A percentile compares a stretch with the other conserved stretches of the same genome.
phyloP scores from a whole-genome alignment of 2,888 invertebrate genomes.

The Phengaris arion region DNA sequence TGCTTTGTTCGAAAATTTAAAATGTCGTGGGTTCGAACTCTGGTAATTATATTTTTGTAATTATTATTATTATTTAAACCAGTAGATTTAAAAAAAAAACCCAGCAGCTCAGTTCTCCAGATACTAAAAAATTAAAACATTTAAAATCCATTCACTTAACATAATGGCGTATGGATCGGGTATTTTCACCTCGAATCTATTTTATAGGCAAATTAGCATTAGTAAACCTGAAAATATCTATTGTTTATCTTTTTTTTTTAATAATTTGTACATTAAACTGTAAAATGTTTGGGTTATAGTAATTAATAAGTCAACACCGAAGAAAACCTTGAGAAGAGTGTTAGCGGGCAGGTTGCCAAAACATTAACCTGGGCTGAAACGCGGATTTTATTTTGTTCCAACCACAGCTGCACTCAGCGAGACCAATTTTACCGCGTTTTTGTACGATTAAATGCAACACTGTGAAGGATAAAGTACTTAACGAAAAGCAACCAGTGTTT shows the following conservation, averaged over 20 bases:
- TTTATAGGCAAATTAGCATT: neutral
- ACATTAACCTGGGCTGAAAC: neutral
- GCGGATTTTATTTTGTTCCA: neutral
- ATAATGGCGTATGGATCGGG: neutral
- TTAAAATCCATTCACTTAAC: neutral
- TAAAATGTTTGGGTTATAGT: neutral
- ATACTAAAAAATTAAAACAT: too few species aligned
- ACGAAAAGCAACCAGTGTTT: neutral
- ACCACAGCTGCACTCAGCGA: neutral
- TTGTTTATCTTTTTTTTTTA: neutral
- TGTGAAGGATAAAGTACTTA: neutral
- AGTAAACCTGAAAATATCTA: neutral
- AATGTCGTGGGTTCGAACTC: too few species aligned
- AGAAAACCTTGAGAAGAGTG: neutral
- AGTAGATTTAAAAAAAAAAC: too few species aligned
- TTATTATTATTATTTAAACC: too few species aligned
- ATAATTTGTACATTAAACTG: neutral
- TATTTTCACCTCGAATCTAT: neutral
- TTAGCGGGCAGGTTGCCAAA: neutral
- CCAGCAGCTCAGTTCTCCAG: too few species aligned
- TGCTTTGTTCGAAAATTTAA: too few species aligned
- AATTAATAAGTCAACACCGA: slow-evolving; percentile 9
- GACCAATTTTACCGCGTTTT: neutral
- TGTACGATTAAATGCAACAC: neutral
- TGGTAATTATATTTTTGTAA: too few species aligned